Evolutionary conservation across 1,140 invertebrate species (phyloP).

Genomic region (Apolygus lucorum): DNA sequence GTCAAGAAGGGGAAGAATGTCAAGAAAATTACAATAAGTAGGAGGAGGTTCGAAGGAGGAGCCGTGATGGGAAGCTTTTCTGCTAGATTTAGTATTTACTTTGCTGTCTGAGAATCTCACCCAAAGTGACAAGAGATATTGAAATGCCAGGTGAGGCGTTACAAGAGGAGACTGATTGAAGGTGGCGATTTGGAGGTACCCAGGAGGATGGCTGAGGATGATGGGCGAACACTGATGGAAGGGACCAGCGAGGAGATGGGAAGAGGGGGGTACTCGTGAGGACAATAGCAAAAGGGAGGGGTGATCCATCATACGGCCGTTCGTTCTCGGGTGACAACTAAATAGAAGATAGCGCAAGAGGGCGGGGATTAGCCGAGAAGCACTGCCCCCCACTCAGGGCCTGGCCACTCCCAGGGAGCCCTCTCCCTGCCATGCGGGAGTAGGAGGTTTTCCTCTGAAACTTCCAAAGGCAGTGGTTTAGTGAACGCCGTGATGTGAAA

Average conservation of each 20-base stretch:
- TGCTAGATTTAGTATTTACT: background rate
- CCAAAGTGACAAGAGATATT: background rate
- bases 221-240: no score
- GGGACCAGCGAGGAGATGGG: background rate
- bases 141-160: constrained; percentile 8
- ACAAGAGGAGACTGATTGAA: constrained; percentile 8
- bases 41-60: no score
- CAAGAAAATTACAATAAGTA: background rate
- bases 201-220: background rate
- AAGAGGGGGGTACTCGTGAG: constrained; percentile 11
- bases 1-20: background rate
- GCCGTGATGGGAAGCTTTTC: no score
- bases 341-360: constrained; percentile 28
- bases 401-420: constrained; percentile 17
- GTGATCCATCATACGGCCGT: constrained; percentile 28
- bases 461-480: background rate
- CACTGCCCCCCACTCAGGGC: constrained; percentile 7
- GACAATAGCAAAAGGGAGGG: constrained; percentile 25
- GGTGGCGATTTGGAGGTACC: background rate
- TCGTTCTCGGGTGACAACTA: constrained; percentile 27
- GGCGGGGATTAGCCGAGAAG: constrained; percentile 24
- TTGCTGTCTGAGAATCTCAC: background rate
- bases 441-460: background rate
- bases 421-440: background rate
- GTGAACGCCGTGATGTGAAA: constrained; percentile 15